These are phyloP conservation scores for Rhabdomys dilectus DNA, from an alignment of 2,113 vertebrate species.

Conservation along the genomic window DNA sequence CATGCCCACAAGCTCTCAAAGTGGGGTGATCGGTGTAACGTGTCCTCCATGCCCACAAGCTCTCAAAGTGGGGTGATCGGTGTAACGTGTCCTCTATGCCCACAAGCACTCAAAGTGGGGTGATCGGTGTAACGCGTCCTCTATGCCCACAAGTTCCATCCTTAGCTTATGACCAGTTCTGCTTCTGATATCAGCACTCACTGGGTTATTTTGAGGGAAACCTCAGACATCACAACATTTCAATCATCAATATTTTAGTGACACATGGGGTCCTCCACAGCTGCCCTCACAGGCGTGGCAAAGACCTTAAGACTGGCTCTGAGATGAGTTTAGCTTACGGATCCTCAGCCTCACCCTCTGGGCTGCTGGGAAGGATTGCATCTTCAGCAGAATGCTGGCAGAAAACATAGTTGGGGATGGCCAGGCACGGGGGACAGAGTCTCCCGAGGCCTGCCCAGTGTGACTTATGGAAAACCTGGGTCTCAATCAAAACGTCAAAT, in stretches of 20 bases:
- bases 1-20: too few species aligned
- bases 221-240: neutral
- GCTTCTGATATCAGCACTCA: neutral
- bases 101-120: neutral
- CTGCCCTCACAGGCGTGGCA: neutral
- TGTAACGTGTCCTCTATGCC: too few species aligned
- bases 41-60: too few species aligned
- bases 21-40: too few species aligned
- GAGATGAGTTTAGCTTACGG: neutral
- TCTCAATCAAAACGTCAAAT: neutral
- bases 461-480: neutral
- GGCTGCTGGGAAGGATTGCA: neutral
- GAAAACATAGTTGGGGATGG: neutral
- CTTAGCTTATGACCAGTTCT: neutral
- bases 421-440: neutral
- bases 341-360: neutral
- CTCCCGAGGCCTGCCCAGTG: neutral
- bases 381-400: neutral
- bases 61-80: too few species aligned
- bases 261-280: neutral
- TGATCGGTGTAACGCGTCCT: neutral
- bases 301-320: neutral
- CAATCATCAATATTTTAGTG: neutral
- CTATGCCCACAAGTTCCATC: neutral
- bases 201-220: neutral